These are phyloP conservation scores for Galago senegalensis DNA, from an alignment of 2,797 vertebrate species.

Conservation along the genomic window DNA sequence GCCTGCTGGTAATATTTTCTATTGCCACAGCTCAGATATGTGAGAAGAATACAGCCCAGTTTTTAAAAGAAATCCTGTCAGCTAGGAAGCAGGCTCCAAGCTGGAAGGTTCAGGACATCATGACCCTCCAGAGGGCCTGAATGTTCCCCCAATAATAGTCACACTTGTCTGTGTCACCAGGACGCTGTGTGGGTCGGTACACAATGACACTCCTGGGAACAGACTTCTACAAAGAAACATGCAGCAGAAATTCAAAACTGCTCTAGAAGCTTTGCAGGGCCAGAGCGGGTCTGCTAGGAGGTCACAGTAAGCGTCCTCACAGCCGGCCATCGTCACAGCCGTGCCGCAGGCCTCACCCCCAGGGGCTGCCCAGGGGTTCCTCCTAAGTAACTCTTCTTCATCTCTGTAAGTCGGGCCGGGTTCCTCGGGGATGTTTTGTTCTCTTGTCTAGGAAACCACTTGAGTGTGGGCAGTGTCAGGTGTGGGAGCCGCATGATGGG, in stretches of 20 bases:
- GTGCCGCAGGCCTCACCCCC: background rate
- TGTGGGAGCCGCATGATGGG: background rate
- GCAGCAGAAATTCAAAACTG: background rate
- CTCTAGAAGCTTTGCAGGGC: conserved; percentile 9
- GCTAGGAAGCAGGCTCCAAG: background rate
- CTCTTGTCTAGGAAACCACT: conserved; percentile 43
- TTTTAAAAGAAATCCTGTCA: conserved; percentile 25
- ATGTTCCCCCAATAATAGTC: background rate
- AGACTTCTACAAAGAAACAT: background rate
- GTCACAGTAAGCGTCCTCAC: background rate
- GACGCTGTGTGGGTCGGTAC: background rate
- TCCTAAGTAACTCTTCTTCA: background rate
- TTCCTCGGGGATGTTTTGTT: conserved; percentile 63
- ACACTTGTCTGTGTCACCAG: background rate
- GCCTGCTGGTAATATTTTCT: conserved; percentile 64
- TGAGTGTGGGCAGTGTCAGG: background rate
- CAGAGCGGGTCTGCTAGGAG: background rate
- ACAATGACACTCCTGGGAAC: background rate
- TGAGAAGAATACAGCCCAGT: conserved; percentile 31
- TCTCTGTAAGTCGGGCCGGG: background rate
- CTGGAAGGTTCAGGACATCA: background rate
- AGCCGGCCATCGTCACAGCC: background rate
- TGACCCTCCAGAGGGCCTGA: background rate
- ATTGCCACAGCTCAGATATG: background rate
- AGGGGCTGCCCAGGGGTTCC: background rate